Base-by-base conservation (phyloP, 2,888 invertebrate genomes). In the Strigamia transsilvanica region DNA sequence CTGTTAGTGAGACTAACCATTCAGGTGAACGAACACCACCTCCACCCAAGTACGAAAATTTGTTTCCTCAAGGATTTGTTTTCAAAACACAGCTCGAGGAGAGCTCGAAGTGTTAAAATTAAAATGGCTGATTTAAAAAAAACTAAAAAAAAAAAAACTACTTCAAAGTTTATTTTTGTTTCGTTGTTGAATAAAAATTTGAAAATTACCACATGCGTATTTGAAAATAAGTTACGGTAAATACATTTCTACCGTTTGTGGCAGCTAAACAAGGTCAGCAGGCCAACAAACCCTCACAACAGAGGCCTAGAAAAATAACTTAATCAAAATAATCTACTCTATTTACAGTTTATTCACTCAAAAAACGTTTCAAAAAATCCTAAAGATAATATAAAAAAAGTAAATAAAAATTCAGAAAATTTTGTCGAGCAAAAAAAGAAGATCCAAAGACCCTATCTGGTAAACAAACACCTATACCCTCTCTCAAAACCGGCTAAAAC, bases 321-420 rank as follows among this genome's bases (percentile, higher is more conserved):
- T 46, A 46, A 46, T 66, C 61, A 21, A 66, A 21, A 66, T 21
- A 66, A 66, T 66, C 61, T 66, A 66, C 61, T 66, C 61, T 18
- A 66, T 21, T 66, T 66, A 66, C 21, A 66, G 61, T 66, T 66
- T 66, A 66, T 66, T 66, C 61, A 66, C 61, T 66, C 61, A n/a
- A 66, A 61, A 66, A 66, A 66, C 5, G 18, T 23, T 10, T 66
- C 27, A 27, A 61, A 61, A 61, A 61, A 61, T 18, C 2, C 1
- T n/a, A 66, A 10, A 66, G 61, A 66, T 66, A 66, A 66, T 9
- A 66, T 61, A 23, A 66, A 12, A 66, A 21, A 6, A 5, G 61
- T 66, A 66, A 66, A 66, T 66, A 66, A 66, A 66, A 66, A 66
- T n/a, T 18, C 13, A 66, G 18, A 66, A 66, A 66, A 66, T 38